Percentiles rank a stretch among this genome's conserved stretches.
These are phyloP conservation scores for Drosophila subpulchrella DNA, from an alignment of 1,140 invertebrate species.

Conservation along the genomic window DNA sequence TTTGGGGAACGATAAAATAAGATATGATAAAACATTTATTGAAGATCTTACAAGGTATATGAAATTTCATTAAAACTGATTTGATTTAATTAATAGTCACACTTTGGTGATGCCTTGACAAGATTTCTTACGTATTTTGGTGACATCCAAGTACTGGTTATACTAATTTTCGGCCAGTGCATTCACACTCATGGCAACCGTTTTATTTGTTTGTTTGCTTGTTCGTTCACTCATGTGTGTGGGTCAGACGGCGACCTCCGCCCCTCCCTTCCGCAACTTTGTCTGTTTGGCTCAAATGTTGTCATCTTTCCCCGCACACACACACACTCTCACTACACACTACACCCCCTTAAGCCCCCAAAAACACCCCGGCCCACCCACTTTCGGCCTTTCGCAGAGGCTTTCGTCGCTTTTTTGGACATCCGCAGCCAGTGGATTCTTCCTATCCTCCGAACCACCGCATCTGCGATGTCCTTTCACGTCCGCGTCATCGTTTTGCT, in stretches of 20 bases:
- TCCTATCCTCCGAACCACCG: neutral
- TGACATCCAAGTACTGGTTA: neutral
- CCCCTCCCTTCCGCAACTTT: constrained; percentile 41
- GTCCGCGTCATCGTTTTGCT: constrained; percentile 75
- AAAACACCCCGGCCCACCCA: neutral
- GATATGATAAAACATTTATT: too few species aligned
- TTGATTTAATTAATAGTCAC: too few species aligned
- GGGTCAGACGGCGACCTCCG: constrained; percentile 39
- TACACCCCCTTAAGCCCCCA: neutral
- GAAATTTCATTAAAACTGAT: too few species aligned
- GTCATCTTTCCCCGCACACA: constrained; percentile 54
- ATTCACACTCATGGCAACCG: constrained; percentile 27
- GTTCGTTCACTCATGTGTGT: constrained; percentile 76
- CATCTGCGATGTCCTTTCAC: constrained; percentile 39
- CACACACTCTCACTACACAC: neutral
- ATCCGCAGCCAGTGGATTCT: constrained; percentile 20
- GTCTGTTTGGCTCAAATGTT: constrained; percentile 78
- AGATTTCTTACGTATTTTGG: neutral
- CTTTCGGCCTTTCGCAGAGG: constrained; percentile 60
- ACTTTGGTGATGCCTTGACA: too few species aligned
- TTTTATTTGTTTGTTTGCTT: constrained; percentile 80
- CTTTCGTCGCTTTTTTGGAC: constrained; percentile 75
- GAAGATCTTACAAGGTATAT: too few species aligned
- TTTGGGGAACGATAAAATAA: too few species aligned
- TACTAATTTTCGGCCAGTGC: constrained; percentile 11